These are phyloP conservation scores for Ormyrus thymus DNA, from an alignment of 2,888 invertebrate species.

Conservation along the genomic window DNA sequence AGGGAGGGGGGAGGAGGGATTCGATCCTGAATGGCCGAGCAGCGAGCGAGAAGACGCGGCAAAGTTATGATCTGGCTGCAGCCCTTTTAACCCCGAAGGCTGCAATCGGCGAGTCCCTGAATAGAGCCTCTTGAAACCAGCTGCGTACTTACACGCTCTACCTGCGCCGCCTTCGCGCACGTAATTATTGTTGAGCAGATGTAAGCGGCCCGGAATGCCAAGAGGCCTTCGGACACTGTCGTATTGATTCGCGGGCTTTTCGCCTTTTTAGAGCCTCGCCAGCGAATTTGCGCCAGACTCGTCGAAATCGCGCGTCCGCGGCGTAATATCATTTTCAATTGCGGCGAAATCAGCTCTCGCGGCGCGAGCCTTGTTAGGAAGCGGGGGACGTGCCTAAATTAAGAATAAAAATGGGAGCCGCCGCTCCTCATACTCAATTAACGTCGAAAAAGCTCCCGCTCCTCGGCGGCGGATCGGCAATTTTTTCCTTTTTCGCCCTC, in stretches of 20 bases:
- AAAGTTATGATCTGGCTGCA: conserved; percentile 20
- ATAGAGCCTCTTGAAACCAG: conserved; percentile 38
- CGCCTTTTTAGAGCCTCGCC: neutral
- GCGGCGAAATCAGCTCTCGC: neutral
- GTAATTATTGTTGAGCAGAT: conserved; percentile 30
- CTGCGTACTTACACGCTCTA: neutral
- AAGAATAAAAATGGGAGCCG: neutral
- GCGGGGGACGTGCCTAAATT: neutral
- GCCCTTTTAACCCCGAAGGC: conserved; percentile 21
- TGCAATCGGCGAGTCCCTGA: neutral
- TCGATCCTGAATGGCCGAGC: conserved; percentile 31
- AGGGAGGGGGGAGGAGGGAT: conserved; percentile 19
- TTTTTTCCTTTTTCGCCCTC: neutral
- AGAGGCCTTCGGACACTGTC: too few relatives aligned
- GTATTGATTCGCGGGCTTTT: neutral
- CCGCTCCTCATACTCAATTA: neutral
- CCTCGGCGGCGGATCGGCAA: neutral
- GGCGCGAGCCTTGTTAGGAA: neutral
- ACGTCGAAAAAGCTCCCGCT: neutral
- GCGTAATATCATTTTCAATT: neutral
- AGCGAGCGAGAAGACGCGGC: conserved; percentile 7
- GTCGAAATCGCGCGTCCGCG: neutral
- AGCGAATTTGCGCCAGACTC: too few relatives aligned
- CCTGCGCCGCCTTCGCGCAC: neutral
- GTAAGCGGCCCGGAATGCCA: neutral